These are phyloP conservation scores for Pseudomyrmex cubaensis DNA, from an alignment of 1,140 invertebrate genomes.

Conservation along the genomic window DNA sequence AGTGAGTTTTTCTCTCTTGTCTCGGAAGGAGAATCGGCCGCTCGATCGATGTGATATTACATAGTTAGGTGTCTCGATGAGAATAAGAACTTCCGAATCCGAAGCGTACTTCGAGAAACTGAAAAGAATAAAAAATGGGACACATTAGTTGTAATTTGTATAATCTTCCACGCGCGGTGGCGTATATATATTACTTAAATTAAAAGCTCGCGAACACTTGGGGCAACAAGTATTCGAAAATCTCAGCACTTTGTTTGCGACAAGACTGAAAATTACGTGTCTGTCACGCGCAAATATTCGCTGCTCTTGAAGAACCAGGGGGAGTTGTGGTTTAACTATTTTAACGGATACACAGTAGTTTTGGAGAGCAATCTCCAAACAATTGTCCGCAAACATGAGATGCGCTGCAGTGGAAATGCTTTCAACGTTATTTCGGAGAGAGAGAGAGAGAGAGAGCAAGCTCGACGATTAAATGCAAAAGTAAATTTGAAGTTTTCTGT, in stretches of 20 bases:
- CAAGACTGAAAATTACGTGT: neutral
- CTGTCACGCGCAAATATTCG: neutral
- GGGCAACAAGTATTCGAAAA: neutral
- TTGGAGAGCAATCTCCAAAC: slow-evolving; percentile 40
- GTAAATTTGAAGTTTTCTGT: slow-evolving; percentile 15
- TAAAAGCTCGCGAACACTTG: no score
- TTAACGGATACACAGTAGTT: neutral
- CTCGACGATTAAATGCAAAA: slow-evolving; percentile 23
- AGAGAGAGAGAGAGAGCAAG: neutral
- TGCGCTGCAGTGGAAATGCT: slow-evolving; percentile 20
- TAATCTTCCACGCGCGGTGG: no score
- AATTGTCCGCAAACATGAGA: slow-evolving; percentile 28
- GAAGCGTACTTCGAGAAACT: neutral
- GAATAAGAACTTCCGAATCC: no score
- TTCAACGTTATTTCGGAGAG: neutral
- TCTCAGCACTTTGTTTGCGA: neutral
- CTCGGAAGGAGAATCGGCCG: slow-evolving; percentile 6
- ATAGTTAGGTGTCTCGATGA: neutral
- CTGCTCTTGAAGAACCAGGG: neutral
- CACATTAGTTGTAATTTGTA: no score
- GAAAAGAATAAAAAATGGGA: neutral
- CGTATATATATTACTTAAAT: no score
- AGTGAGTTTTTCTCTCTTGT: neutral
- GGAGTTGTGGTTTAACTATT: neutral
- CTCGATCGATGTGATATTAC: slow-evolving; percentile 26